phyloP scores from a whole-genome alignment of 2,888 invertebrate genomes.

The Tromatobia lineatoria region DNA sequence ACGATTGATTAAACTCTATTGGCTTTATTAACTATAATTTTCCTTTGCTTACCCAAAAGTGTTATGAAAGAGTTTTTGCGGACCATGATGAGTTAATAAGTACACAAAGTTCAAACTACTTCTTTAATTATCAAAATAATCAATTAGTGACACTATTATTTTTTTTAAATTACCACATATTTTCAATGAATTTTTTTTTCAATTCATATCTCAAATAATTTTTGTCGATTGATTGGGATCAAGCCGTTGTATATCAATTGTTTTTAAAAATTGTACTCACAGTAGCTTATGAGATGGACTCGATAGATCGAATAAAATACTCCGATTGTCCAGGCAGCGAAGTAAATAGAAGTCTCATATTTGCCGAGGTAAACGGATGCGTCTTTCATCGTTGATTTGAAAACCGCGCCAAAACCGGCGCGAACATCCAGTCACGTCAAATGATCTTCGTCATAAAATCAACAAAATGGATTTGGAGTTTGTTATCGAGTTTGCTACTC shows the following conservation, averaged over 20 bases:
- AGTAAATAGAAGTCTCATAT: slow-evolving; percentile 86
- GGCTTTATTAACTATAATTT: too few relatives aligned
- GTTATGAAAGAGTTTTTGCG: too few relatives aligned
- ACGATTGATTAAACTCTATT: too few relatives aligned
- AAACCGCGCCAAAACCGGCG: slow-evolving; percentile 53
- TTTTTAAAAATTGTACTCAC: slow-evolving; percentile 83
- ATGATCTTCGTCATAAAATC: slow-evolving; percentile 17
- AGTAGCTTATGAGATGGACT: slow-evolving; percentile 86
- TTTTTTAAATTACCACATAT: too few relatives aligned
- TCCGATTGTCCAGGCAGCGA: slow-evolving; percentile 87
- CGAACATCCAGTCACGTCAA: slow-evolving; percentile 1
- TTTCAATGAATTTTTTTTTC: too few relatives aligned
- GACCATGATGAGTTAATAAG: too few relatives aligned
- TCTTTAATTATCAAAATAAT: too few relatives aligned
- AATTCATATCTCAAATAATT: too few relatives aligned
- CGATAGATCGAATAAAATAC: slow-evolving; percentile 87
- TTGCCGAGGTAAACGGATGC: slow-evolving; percentile 65
- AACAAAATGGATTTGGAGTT: slow-evolving; percentile 5
- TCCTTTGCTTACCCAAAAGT: too few relatives aligned
- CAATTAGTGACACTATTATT: too few relatives aligned
- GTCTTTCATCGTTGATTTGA: slow-evolving; percentile 55
- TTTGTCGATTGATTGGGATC: not conserved
- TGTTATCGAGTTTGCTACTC: not conserved
- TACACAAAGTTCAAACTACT: too few relatives aligned
- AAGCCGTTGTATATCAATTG: not conserved